Conservation (phyloP, 2,888 invertebrate species). For the Andrena hattorfiana region DNA sequence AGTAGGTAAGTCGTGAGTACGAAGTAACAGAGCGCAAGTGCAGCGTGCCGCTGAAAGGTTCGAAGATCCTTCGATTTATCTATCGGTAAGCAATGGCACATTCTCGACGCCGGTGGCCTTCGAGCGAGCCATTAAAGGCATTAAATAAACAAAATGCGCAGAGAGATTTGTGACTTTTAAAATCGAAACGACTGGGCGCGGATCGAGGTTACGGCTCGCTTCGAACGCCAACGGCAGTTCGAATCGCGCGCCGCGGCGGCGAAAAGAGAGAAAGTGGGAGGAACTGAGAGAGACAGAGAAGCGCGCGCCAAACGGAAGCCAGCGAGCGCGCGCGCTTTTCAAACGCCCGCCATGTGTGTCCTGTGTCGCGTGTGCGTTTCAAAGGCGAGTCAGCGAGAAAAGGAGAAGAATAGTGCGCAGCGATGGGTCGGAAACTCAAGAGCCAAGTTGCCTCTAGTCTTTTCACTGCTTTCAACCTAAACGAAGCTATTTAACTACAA, state of each 20-base stretch:
- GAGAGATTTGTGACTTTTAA: too few species aligned
- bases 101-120: slow-evolving; percentile 15
- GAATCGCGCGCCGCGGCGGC: not conserved
- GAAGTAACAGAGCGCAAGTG: slow-evolving; percentile 31
- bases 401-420: not conserved
- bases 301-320: slow-evolving; percentile 27
- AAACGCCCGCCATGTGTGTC: slow-evolving; percentile 5
- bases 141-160: not conserved
- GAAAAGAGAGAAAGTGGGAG: not conserved
- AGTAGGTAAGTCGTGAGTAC: slow-evolving; percentile 15
- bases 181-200: not conserved
- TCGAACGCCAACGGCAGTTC: slow-evolving; percentile 4
- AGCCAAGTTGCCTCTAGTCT: not conserved
- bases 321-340: not conserved
- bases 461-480: not conserved
- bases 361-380: not conserved
- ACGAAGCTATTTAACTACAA: not conserved
- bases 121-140: not conserved
- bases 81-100: slow-evolving; percentile 9
- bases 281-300: slow-evolving; percentile 10
- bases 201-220: not conserved
- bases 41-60: slow-evolving; percentile 39
- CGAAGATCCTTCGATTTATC: not conserved
- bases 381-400: not conserved
- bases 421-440: not conserved